phyloP scores from a whole-genome alignment of 1,140 invertebrate species.

The Drosophila simulans region DNA sequence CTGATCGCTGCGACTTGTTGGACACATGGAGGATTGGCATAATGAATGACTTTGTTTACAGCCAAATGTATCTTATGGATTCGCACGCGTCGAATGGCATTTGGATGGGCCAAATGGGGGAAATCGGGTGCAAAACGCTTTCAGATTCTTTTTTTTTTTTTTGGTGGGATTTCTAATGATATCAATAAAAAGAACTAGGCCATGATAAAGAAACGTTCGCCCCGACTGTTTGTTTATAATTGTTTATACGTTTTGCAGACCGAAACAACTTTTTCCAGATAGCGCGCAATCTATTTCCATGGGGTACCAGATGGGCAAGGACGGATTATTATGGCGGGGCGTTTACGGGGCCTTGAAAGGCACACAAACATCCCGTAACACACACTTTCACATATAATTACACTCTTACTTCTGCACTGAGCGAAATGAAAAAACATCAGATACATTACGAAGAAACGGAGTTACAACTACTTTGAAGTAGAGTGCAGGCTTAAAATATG shows the following conservation, averaged over 20 bases:
- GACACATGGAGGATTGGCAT: slow-evolving; percentile 50
- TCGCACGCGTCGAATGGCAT: slow-evolving; percentile 48
- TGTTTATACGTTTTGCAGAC: slow-evolving; percentile 77
- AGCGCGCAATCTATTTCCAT: slow-evolving; percentile 64
- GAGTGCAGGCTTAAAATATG: too few species aligned
- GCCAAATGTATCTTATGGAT: slow-evolving; percentile 63
- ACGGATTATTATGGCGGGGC: slow-evolving; percentile 25
- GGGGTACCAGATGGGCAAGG: slow-evolving; percentile 19
- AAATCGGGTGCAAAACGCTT: slow-evolving; percentile 8
- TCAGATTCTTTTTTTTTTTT: slow-evolving; percentile 20
- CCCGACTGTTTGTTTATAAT: slow-evolving; percentile 76
- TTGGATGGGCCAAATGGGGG: slow-evolving; percentile 5
- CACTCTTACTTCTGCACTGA: neutral
- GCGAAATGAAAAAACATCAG: neutral
- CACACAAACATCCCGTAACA: slow-evolving; percentile 55
- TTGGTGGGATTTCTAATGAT: slow-evolving; percentile 58
- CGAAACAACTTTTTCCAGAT: slow-evolving; percentile 59
- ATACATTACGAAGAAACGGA: too few species aligned
- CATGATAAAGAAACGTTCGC: slow-evolving; percentile 72
- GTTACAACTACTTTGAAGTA: too few species aligned
- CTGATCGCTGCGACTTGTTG: slow-evolving; percentile 45
- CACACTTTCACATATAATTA: slow-evolving; percentile 20
- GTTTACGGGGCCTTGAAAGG: slow-evolving; percentile 35
- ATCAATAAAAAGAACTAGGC: slow-evolving; percentile 74
- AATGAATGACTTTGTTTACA: slow-evolving; percentile 72